Conservation (phyloP, 2,888 invertebrate genomes). For the Selenia dentaria region DNA sequence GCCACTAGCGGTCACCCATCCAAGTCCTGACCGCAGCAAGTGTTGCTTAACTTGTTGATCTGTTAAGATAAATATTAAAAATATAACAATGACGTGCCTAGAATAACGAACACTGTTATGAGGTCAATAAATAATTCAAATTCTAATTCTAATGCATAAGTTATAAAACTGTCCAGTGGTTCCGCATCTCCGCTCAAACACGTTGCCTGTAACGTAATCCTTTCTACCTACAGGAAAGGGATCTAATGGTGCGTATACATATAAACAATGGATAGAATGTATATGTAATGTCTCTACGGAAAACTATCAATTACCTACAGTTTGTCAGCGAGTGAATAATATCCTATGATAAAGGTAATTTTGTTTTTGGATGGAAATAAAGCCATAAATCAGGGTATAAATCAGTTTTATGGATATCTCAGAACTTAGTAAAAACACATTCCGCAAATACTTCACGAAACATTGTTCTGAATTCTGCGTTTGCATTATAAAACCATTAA, state of each 20-base stretch:
- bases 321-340: conserved; percentile 4
- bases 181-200: background rate
- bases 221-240: conserved; percentile 10
- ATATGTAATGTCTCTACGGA: conserved; percentile 4
- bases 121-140: no score
- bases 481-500: no score
- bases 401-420: conserved; percentile 13
- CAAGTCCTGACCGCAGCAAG: no score
- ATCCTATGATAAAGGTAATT: conserved; percentile 3
- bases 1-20: no score
- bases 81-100: no score
- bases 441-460: background rate
- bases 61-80: no score
- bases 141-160: no score
- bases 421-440: background rate
- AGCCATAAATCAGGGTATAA: conserved; percentile 10
- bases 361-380: conserved; percentile 13
- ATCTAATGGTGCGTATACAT: conserved; percentile 21
- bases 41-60: no score
- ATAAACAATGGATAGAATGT: conserved; percentile 17
- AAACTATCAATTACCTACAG: conserved; percentile 15
- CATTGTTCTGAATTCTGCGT: no score
- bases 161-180: no score
- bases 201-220: conserved; percentile 17
- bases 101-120: no score